Base-by-base conservation (phyloP, 2,797 vertebrate genomes). In the Triplophysa bombifrons region DNA sequence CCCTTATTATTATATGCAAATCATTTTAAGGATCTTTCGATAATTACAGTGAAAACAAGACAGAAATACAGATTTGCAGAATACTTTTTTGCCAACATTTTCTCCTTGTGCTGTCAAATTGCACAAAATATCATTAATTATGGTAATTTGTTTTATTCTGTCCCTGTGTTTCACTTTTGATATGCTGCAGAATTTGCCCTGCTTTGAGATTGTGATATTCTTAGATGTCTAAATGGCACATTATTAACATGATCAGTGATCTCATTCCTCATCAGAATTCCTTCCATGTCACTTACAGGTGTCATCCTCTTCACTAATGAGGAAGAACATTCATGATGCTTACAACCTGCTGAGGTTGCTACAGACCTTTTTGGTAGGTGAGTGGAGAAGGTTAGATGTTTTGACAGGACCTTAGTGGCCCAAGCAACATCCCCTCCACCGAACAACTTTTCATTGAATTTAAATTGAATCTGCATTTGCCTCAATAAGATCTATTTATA, bases 281-380 rank as follows among this genome's bases (percentile, higher is more conserved):
- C 34, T 56, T 68, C 63, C 44, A 10, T 65, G 51, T 72, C 60
- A 79, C 65, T 68, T 75, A 75, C 72, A 83, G 78, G 72, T 80
- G 60, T 85, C 58, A 56, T 64, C 44, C 63, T 80, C 53, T 78
- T 50, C 66, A 41, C 81, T 83, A 85, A 85, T 69, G 81, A 85
- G 72, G 78, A 80, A 61, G 46, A 69, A 64, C 68, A 78, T 74
- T 85, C 83, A 83, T 83, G 74, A 85, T 64, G 72, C 82, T 56
- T 12, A 72, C 12, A 30, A 51, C 58, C 64, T 44, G 69, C 68
- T 19, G 76, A 56, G 48, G 27, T 63, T 50, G 73, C 55, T 16
- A 27, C 48, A 70, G 77, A 80, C 74, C 75, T 67, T 63, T n/a
- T 44, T 17, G 13, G 44, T 12, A 66, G 66, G 70, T 78, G 67